Conservation (phyloP, 2,797 vertebrate genomes). For the Parotocinclus haroldoi region DNA sequence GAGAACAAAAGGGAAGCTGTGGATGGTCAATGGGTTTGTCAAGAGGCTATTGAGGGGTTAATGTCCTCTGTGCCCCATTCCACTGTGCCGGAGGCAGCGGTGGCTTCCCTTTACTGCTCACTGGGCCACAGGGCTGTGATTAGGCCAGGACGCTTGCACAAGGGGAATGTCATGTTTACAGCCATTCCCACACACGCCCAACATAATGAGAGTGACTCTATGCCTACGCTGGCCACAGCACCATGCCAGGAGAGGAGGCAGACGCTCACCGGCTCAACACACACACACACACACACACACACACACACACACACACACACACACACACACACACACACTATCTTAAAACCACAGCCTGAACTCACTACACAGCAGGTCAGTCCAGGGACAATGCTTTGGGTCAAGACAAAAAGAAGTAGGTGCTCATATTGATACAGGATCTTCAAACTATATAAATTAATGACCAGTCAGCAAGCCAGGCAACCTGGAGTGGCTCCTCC, state of each 20-base stretch:
- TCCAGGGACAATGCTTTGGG: conserved; percentile 3
- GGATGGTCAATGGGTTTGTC: conserved; percentile 4
- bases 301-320: no score
- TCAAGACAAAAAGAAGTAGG: neutral
- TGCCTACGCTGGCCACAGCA: conserved; percentile 37
- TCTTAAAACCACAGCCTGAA: neutral
- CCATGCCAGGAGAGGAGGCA: conserved; percentile 21
- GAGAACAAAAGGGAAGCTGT: no score
- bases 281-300: no score
- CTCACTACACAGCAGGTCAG: neutral
- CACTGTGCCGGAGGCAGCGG: conserved; percentile 46
- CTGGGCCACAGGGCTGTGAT: conserved; percentile 73
- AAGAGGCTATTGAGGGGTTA: conserved; percentile 31
- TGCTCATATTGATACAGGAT: no score
- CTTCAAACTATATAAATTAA: neutral
- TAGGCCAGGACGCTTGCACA: conserved; percentile 59
- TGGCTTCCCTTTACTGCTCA: conserved; percentile 65
- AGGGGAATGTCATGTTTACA: conserved; percentile 71
- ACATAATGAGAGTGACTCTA: conserved; percentile 41
- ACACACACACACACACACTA: conserved; percentile 9
- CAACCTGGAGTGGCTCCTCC: neutral
- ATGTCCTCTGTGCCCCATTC: conserved; percentile 26
- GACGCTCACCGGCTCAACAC: conserved; percentile 39
- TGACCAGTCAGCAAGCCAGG: conserved; percentile 4
- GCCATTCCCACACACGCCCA: conserved; percentile 74